phyloP scores from a whole-genome alignment of 1,140 invertebrate species.

The Drosophila aff. region DNA sequence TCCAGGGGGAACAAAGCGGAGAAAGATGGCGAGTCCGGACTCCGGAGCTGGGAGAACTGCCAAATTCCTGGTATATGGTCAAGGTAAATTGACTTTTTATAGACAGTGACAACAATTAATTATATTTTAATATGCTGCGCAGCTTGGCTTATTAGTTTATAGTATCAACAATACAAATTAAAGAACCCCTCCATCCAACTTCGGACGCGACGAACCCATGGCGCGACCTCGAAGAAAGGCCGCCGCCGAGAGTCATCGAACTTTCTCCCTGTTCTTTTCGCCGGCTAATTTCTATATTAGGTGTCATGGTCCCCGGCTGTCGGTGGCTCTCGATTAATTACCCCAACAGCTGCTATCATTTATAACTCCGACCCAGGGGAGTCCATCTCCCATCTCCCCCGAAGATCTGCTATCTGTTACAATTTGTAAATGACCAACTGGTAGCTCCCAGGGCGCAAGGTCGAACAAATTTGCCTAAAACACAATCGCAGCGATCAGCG shows the following conservation, averaged over 20 bases:
- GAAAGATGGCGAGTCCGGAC: constrained; percentile 38
- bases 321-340: constrained; percentile 53
- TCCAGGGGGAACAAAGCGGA: constrained; percentile 57
- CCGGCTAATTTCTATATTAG: constrained; percentile 77
- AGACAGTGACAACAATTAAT: constrained; percentile 83
- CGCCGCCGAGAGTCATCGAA: constrained; percentile 77
- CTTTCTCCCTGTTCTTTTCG: constrained; percentile 69
- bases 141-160: constrained; percentile 79
- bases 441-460: constrained; percentile 39
- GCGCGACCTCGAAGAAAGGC: constrained; percentile 67
- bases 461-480: constrained; percentile 41
- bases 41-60: constrained; percentile 4
- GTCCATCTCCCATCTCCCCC: constrained; percentile 25
- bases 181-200: constrained; percentile 35
- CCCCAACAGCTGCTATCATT: constrained; percentile 43
- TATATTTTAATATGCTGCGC: constrained; percentile 80
- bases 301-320: constrained; percentile 62
- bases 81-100: constrained; percentile 79
- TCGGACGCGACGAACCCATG: not conserved
- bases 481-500: constrained; percentile 30
- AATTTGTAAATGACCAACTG: constrained; percentile 33
- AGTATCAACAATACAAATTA: constrained; percentile 77
- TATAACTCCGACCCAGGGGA: constrained; percentile 30
- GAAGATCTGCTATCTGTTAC: constrained; percentile 40
- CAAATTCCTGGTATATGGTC: constrained; percentile 54